phyloP scores from a whole-genome alignment of 92 coral and sea anemone genomes.

The Pocillopora grandis region DNA sequence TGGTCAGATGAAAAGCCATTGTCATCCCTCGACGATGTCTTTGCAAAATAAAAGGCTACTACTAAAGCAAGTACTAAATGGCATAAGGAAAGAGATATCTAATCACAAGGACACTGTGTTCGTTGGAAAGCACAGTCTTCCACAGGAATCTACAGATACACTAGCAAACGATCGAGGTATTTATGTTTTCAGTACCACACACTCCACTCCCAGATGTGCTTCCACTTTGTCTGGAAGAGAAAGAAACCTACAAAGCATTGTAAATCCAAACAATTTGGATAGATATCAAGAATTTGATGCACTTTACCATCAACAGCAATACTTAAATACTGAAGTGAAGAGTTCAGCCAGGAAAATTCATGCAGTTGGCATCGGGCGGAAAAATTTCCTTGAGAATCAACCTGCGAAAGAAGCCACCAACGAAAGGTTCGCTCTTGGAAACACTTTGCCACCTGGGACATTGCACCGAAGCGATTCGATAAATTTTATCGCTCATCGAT shows the following conservation, averaged over 20 bases:
- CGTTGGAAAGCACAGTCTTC: neutral
- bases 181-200: neutral
- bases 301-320: neutral
- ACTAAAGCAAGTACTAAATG: neutral
- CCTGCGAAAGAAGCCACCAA: neutral
- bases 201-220: neutral
- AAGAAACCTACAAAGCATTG: neutral
- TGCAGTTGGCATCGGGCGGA: neutral
- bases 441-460: neutral
- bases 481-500: conserved; percentile 4
- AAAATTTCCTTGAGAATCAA: neutral
- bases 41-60: neutral
- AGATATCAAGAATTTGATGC: neutral
- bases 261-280: neutral
- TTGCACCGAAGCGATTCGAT: neutral
- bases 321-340: neutral
- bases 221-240: neutral
- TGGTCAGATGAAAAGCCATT: neutral
- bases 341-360: neutral
- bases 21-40: neutral
- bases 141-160: neutral
- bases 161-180: neutral
- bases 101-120: neutral
- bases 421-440: neutral
- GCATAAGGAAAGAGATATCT: neutral